phyloP scores from a whole-genome alignment of 2,113 vertebrate species.

The Haemorhous mexicanus region DNA sequence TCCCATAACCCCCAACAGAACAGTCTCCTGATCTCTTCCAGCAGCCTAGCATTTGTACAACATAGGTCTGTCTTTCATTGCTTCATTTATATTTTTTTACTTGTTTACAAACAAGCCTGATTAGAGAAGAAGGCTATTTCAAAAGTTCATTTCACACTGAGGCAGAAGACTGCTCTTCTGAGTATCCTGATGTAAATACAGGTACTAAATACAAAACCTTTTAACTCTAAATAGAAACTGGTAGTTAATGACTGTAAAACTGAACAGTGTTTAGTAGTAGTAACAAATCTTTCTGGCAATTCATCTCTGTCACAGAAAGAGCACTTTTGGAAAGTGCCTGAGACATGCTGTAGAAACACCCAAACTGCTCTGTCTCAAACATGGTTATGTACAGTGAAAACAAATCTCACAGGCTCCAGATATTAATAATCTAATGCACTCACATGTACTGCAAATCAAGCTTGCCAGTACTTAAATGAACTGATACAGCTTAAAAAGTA shows the following conservation, averaged over 20 bases:
- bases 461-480: background rate
- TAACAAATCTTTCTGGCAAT: background rate
- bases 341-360: background rate
- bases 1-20: background rate
- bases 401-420: background rate
- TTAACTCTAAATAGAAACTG: background rate
- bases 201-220: background rate
- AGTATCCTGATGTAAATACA: background rate
- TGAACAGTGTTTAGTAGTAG: background rate
- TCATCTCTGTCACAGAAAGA: background rate
- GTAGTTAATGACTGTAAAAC: background rate
- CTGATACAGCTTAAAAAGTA: background rate
- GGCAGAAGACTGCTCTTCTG: background rate
- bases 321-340: background rate
- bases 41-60: background rate
- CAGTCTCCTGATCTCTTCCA: background rate
- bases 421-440: background rate
- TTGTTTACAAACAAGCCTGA: background rate
- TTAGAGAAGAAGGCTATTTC: background rate
- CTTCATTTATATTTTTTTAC: background rate
- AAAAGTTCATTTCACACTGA: background rate
- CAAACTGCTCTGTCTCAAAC: background rate
- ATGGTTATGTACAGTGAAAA: background rate
- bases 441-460: background rate
- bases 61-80: background rate